A percentile compares a stretch with the other conserved stretches of the same genome.
These are phyloP conservation scores for Charanyca ferruginea DNA, from an alignment of 2,888 invertebrate species.

Conservation along the genomic window DNA sequence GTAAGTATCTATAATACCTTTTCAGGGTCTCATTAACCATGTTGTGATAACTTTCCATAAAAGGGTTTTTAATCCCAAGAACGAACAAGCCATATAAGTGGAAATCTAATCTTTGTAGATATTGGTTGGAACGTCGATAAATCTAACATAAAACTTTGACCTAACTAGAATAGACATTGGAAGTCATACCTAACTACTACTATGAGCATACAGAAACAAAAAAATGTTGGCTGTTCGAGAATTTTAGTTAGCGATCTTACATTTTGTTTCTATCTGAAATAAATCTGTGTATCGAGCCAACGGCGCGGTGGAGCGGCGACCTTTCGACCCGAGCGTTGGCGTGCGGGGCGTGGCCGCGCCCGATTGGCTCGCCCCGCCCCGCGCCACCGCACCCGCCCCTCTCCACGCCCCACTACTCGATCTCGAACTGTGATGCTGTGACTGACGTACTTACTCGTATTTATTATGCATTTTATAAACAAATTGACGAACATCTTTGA, in stretches of 20 bases:
- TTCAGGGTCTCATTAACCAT: conserved; percentile 32
- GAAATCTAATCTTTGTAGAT: not conserved
- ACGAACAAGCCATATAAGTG: conserved; percentile 9
- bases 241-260: conserved; percentile 20
- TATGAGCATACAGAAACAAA: conserved; percentile 2
- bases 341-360: conserved; percentile 88
- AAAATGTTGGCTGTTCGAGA: conserved; percentile 14
- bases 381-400: conserved; percentile 70
- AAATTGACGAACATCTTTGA: conserved; percentile 27
- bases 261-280: conserved; percentile 51
- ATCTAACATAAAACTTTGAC: not conserved
- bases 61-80: conserved; percentile 18
- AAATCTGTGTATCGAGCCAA: conserved; percentile 76
- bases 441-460: conserved; percentile 65
- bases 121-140: not conserved
- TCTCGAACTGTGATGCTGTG: conserved; percentile 70
- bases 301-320: conserved; percentile 79
- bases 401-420: conserved; percentile 74
- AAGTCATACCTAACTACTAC: not conserved
- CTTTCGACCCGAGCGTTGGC: conserved; percentile 85
- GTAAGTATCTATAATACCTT: conserved; percentile 18
- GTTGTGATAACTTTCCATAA: not conserved
- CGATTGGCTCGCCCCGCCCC: conserved; percentile 84
- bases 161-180: not conserved
- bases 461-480: conserved; percentile 49